Evolutionary conservation across 2,797 vertebrate genomes (phyloP).

Genomic region (Champsocephalus gunnari): DNA sequence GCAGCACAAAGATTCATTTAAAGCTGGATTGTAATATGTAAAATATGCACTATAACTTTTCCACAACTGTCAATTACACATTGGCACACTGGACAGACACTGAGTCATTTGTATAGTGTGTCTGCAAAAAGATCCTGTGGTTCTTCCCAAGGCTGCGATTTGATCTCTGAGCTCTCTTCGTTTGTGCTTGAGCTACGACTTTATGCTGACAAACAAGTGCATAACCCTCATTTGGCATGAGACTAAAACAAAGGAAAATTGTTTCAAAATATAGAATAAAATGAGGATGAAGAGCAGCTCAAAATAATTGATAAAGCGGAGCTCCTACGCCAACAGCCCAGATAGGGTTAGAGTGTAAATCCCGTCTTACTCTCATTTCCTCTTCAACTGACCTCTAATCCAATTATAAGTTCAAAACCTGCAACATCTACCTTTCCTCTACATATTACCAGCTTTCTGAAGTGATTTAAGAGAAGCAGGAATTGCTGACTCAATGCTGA

Average conservation of each 20-base stretch:
- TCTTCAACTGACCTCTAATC: constrained; percentile 78
- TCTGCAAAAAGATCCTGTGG: constrained; percentile 82
- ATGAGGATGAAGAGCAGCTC: constrained; percentile 22
- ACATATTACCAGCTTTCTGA: constrained; percentile 36
- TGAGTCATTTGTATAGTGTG: constrained; percentile 78
- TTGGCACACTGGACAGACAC: constrained; percentile 69
- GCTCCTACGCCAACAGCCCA: constrained; percentile 37
- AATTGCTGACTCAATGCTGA: constrained; percentile 12
- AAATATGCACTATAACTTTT: constrained; percentile 78
- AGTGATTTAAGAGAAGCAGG: constrained; percentile 23
- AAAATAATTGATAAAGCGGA: constrained; percentile 31
- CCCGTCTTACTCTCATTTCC: constrained; percentile 84
- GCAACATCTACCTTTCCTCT: constrained; percentile 45
- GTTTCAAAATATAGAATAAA: constrained; percentile 44
- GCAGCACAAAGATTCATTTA: constrained; percentile 33
- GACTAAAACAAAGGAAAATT: constrained; percentile 4
- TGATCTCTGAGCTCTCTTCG: constrained; percentile 67
- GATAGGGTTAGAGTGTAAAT: constrained; percentile 86
- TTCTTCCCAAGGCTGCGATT: constrained; percentile 82
- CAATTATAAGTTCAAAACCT: constrained; percentile 69
- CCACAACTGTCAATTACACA: constrained; percentile 77
- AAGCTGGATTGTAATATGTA: constrained; percentile 62
- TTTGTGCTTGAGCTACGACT: constrained; percentile 58
- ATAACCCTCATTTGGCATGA: constrained; percentile 37
- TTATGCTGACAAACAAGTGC: constrained; percentile 72